Percentiles rank a stretch among this genome's conserved stretches.
Evolutionary conservation across 2,797 vertebrate genomes (phyloP).

Genomic region (Acanthurus lineatus): DNA sequence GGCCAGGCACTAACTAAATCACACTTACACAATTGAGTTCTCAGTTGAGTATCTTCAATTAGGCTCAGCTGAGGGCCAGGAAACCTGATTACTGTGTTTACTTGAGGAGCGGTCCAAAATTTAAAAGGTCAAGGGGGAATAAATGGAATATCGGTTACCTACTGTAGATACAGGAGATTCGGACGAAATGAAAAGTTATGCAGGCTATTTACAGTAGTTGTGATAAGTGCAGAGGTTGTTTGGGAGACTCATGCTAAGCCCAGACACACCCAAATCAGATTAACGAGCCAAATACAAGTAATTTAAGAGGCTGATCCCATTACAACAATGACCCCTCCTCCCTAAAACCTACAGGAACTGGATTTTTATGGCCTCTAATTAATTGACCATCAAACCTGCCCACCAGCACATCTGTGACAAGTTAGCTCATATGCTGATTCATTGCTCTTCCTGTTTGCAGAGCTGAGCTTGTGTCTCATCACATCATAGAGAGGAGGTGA

Average conservation of each 20-base stretch:
- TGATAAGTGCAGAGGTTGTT: conserved; percentile 52
- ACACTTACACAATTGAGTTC: conserved; percentile 78
- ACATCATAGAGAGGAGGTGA: conserved; percentile 50
- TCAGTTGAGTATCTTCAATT: conserved; percentile 77
- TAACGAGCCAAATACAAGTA: conserved; percentile 65
- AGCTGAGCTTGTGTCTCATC: conserved; percentile 62
- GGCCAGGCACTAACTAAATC: conserved; percentile 79
- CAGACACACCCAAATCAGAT: conserved; percentile 78
- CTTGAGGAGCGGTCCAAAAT: conserved; percentile 58
- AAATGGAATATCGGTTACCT: conserved; percentile 55
- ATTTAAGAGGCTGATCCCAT: conserved; percentile 75
- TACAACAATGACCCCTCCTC: conserved; percentile 58
- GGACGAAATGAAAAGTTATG: conserved; percentile 67
- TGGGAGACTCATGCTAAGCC: conserved; percentile 60
- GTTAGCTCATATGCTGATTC: conserved; percentile 84
- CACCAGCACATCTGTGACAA: conserved; percentile 89
- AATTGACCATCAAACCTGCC: conserved; percentile 92
- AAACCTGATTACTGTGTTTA: conserved; percentile 80
- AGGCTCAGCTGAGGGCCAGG: conserved; percentile 61
- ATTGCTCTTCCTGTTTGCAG: conserved; percentile 75
- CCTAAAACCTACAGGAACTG: conserved; percentile 63
- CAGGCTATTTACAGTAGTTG: conserved; percentile 41
- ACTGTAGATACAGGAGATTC: conserved; percentile 50
- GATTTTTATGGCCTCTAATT: conserved; percentile 88
- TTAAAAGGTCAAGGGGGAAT: conserved; percentile 69